These are phyloP conservation scores for Lepidurus apus DNA, from an alignment of 1,140 invertebrate species.

Conservation along the genomic window DNA sequence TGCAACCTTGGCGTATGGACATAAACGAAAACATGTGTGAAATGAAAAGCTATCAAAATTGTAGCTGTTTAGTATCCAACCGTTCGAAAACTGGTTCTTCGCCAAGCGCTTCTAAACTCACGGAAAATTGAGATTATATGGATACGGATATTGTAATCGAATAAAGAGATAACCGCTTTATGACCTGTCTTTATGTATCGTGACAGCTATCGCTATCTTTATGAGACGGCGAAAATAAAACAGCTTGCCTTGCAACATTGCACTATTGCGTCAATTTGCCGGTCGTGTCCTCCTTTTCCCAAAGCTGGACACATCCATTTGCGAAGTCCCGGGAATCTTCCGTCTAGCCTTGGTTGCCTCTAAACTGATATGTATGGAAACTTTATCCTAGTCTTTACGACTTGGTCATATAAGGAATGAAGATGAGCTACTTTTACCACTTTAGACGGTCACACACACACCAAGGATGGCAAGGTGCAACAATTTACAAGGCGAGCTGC, in stretches of 20 bases:
- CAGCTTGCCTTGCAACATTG: not conserved
- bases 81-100: no score
- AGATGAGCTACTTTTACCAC: not conserved
- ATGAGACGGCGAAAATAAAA: not conserved
- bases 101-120: no score
- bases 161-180: not conserved
- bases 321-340: not conserved
- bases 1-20: no score
- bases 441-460: not conserved
- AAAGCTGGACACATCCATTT: not conserved
- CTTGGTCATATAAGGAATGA: constrained; percentile 1
- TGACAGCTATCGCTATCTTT: not conserved
- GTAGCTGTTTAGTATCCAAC: no score
- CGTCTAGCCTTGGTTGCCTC: not conserved
- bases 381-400: not conserved
- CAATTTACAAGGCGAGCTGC: not conserved
- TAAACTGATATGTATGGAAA: not conserved
- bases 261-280: not conserved
- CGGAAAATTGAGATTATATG: no score
- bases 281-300: not conserved
- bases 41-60: no score
- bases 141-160: not conserved
- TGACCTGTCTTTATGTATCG: not conserved
- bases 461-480: not conserved
- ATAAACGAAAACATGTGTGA: no score